Base-by-base conservation (phyloP, 2,113 vertebrate genomes). In the Seriola aureovittata region DNA sequence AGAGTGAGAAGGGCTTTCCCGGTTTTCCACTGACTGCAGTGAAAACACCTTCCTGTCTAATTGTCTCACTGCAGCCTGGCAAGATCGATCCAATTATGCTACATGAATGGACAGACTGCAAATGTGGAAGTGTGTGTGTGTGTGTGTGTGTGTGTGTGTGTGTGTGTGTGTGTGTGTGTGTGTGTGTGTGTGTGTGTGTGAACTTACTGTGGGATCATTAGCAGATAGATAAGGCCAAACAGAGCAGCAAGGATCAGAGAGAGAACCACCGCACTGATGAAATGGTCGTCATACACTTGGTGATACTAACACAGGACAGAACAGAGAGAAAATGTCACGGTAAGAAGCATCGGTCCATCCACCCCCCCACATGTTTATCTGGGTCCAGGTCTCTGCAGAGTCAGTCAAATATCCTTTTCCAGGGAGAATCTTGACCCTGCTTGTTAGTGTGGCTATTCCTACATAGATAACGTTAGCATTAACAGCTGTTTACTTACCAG, bases 151-250 rank as follows among this genome's bases (percentile, higher is more conserved):
- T 44, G 58, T 77, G 77, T 32, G 66, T 58, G 64, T 75, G 74
- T 77, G 78, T 23, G 23, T 23, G 23, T 71, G 75, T 63, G 69
- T 78, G 69, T 32, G 52, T 85, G 25, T 23, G 3, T 42, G 38
- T 29, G 29, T 29, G 29, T 29, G 29, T 29, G 57, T 32, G 71
- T 71, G 23, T 67, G 25, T 44, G 34, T 82, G 40, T 72, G 74
- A 81, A 98, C 98, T 90, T 96, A 99, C 98, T 97, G 97, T 82
- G 98, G 98, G 85, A 99, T 97, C 94, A 99, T 96, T 70, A 99
- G 95, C 89, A 99, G 96, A 94, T 99, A 99, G 96, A 99, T 93
- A 82, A 99, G 96, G 93, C 97, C 97, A 77, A 99, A 97, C 91
- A 98, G 95, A 91, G 97, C 95, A 80, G 97, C 95, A 87, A 99